Evolutionary conservation across 2,797 vertebrate genomes (phyloP), one percentile per base, ranked within the genome.

Genomic region (Gymnoscopelus microlampas): DNA sequence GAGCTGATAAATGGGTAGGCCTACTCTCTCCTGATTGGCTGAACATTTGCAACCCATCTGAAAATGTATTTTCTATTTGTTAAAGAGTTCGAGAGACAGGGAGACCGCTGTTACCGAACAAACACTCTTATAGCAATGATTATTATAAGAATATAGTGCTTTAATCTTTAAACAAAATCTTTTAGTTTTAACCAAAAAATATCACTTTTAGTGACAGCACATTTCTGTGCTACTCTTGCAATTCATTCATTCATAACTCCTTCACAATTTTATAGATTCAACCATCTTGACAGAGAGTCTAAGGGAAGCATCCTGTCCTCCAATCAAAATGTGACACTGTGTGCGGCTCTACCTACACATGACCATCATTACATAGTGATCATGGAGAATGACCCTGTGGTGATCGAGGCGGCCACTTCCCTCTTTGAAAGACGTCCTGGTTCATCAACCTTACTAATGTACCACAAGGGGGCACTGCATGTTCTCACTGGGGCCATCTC

Each of bases 301-400:
- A 11, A 50, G 54, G 48, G 10, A 12, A 23, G 8, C 14, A n/a
- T 44, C 0, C 6, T 12, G 50, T n/a, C 59, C 50, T 39, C 26
- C 51, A 8, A 10, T 8, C 59, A 61, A 32, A 15, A 65, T 44
- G n/a, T 60, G 14, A 59, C 23, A 3, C 24, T 49, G 29, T 54
- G 24, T 50, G 23, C 4, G 15, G 50, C 15, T 50, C 10, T 53
- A 24, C 59, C 23, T 1, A 48, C 53, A 51, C 49, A 50, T 60
- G 73, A 23, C 32, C 80, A 83, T 49, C 83, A 87, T 66, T 71
- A 2, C 5, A 81, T 91, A 48, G 62, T 91, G 14, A 78, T 89
- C 2, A 83, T 91, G 80, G 85, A 87, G 47, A 67, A 87, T 1
- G 82, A 92, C 53, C 73, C 76, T 59, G 71, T 62, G 32, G 86